phyloP scores from a whole-genome alignment of 1,140 invertebrate species.

The Nasonia longicornis region DNA sequence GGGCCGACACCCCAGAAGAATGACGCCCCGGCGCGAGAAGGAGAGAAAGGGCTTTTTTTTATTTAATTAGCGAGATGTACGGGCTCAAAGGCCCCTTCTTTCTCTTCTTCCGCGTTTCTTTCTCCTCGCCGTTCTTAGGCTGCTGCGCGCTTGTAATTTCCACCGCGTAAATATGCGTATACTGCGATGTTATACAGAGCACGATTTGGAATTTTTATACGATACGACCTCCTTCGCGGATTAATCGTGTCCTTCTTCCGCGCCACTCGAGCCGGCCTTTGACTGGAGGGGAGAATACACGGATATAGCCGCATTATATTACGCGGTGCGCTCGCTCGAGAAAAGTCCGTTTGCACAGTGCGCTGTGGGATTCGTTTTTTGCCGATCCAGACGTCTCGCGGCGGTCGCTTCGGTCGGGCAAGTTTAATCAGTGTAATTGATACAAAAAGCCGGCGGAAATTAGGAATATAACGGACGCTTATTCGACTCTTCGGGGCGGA shows the following conservation, averaged over 20 bases:
- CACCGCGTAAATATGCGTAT: too few relatives aligned
- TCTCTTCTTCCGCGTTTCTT: slow-evolving; percentile 24
- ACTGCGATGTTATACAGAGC: too few relatives aligned
- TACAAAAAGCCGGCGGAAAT: background rate
- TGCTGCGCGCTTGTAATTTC: background rate
- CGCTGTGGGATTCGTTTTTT: slow-evolving; percentile 4
- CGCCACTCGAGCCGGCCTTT: background rate
- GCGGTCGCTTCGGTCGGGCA: background rate
- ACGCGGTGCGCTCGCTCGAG: background rate
- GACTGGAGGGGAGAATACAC: background rate
- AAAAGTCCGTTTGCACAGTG: background rate
- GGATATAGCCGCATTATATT: background rate
- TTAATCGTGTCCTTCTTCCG: too few relatives aligned
- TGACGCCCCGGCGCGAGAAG: slow-evolving; percentile 42
- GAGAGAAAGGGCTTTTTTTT: slow-evolving; percentile 55
- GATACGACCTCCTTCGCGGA: too few relatives aligned
- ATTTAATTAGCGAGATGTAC: slow-evolving; percentile 66
- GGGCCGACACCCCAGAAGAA: slow-evolving; percentile 61
- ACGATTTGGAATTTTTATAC: too few relatives aligned
- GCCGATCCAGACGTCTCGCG: background rate
- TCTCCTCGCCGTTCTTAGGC: background rate
- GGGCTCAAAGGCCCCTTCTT: slow-evolving; percentile 56
- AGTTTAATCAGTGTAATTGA: slow-evolving; percentile 31
- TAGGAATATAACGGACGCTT: slow-evolving; percentile 11
- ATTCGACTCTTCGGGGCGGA: background rate